phyloP scores from a whole-genome alignment of 2,797 vertebrate genomes.

The Falco peregrinus region DNA sequence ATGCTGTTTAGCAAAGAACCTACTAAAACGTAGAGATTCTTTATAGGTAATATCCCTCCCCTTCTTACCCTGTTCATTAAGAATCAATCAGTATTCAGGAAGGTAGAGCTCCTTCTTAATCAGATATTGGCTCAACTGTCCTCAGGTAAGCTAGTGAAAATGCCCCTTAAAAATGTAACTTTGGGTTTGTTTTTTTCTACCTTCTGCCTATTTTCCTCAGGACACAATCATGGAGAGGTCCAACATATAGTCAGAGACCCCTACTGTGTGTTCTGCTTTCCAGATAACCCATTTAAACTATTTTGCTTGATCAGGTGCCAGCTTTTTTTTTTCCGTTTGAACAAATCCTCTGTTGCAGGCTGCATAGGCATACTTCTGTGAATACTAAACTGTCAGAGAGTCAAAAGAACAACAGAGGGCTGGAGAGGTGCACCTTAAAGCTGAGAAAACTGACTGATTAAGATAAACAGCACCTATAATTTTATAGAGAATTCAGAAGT shows the following conservation, averaged over 20 bases:
- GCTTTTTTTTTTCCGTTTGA: background rate
- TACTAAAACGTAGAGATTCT: background rate
- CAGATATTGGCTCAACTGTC: background rate
- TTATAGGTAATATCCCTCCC: background rate
- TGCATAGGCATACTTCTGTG: background rate
- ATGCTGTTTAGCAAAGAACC: background rate
- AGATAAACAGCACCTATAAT: background rate
- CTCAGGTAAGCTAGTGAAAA: background rate
- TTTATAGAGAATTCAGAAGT: background rate
- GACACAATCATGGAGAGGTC: background rate
- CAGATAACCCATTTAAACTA: background rate
- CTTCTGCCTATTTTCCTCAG: background rate
- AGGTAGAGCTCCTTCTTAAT: background rate
- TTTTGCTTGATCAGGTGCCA: background rate
- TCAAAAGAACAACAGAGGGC: background rate
- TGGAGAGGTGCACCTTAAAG: background rate
- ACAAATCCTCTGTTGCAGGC: background rate
- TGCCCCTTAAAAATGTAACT: background rate
- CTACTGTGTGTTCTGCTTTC: background rate
- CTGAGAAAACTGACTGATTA: background rate
- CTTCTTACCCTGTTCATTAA: background rate
- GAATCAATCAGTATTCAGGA: background rate
- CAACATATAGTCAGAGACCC: background rate
- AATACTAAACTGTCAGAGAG: background rate
- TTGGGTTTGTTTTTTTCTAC: background rate